A percentile compares a stretch with the other conserved stretches of the same genome.
These are phyloP conservation scores for Eupithecia insigniata DNA, from an alignment of 2,888 invertebrate genomes.

Conservation along the genomic window DNA sequence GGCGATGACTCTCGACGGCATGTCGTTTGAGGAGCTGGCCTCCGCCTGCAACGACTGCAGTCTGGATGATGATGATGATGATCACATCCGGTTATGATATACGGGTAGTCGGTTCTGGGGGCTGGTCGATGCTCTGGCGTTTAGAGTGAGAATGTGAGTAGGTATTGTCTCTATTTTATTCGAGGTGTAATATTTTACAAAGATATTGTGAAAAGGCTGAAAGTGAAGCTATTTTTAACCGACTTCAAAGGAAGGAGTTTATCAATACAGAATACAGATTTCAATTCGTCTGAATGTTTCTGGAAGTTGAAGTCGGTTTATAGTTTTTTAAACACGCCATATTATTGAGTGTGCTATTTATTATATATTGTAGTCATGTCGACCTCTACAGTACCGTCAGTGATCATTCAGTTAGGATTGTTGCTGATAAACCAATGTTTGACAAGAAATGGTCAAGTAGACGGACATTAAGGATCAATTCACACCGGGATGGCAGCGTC, in stretches of 20 bases:
- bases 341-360: not conserved
- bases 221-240: not conserved
- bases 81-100: constrained; percentile 73
- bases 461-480: not conserved
- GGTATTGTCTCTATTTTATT: no score
- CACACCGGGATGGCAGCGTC: not conserved
- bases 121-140: constrained; percentile 54
- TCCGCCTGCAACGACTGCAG: constrained; percentile 70
- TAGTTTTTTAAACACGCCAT: no score
- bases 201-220: not conserved
- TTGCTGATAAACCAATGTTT: not conserved
- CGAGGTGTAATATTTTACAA: not conserved
- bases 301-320: no score
- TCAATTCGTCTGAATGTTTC: no score
- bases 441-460: not conserved
- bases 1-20: constrained; percentile 84
- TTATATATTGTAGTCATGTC: not conserved
- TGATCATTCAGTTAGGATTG: not conserved
- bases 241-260: no score
- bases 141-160: constrained; percentile 46
- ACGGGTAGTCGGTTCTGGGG: constrained; percentile 51
- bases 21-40: constrained; percentile 85
- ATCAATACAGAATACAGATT: no score
- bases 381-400: not conserved
- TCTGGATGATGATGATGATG: constrained; percentile 63